Evolutionary conservation across 2,888 invertebrate species (phyloP).

Genomic region (Idaea aversata): DNA sequence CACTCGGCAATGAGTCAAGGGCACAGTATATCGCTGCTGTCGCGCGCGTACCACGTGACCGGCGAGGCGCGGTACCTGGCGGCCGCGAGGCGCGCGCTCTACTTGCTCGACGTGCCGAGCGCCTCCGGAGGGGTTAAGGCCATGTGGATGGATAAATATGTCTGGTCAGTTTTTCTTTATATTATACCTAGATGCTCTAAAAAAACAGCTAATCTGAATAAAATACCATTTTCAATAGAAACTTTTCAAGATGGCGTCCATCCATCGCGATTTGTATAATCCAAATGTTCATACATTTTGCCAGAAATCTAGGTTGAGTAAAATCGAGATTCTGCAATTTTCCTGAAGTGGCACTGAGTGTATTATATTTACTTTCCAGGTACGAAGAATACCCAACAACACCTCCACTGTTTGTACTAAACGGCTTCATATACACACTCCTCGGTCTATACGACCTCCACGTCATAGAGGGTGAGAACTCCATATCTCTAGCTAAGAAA

Average conservation of each 20-base stretch:
- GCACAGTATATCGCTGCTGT: conserved; percentile 96
- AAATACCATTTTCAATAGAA: no score
- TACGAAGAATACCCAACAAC: conserved; percentile 99
- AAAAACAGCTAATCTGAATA: no score
- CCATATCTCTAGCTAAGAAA: conserved; percentile 85
- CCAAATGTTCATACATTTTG: no score
- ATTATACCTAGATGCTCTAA: no score
- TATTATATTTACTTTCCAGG: conserved; percentile 67
- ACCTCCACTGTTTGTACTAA: conserved; percentile 96
- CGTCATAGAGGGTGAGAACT: conserved; percentile 85
- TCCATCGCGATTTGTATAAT: no score
- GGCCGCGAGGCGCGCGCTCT: conserved; percentile 89
- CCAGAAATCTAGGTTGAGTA: no score
- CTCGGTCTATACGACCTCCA: conserved; percentile 98
- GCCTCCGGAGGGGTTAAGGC: conserved; percentile 91
- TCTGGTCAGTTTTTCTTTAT: conserved; percentile 84
- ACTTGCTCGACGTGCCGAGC: conserved; percentile 87
- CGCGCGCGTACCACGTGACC: conserved; percentile 93
- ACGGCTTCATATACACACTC: conserved; percentile 98
- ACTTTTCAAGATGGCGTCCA: no score
- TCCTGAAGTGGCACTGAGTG: not conserved
- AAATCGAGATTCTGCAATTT: not conserved
- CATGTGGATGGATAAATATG: conserved; percentile 90
- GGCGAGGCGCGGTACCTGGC: conserved; percentile 88
- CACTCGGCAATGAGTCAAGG: conserved; percentile 99